Conservation (phyloP, 2,888 invertebrate genomes). For the Lysandra bellargus region DNA sequence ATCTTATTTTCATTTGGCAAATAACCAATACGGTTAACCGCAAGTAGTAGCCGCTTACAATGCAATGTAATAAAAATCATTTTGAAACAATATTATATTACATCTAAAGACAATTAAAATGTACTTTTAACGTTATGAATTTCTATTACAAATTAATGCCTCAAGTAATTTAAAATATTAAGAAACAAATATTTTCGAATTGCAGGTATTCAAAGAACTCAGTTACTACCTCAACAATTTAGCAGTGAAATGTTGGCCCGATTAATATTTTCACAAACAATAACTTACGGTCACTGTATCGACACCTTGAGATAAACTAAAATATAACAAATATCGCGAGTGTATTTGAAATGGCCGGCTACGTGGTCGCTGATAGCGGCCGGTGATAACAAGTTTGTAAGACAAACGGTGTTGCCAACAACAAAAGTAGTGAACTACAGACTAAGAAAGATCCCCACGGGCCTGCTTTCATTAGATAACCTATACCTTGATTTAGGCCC, state of each 20-base stretch:
- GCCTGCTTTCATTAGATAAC: not conserved
- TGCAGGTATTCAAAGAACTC: not conserved
- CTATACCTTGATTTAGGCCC: not conserved
- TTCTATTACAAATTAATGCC: not conserved
- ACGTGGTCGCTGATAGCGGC: conserved; percentile 42
- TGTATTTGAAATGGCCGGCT: conserved; percentile 38
- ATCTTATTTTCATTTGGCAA: conserved; percentile 25
- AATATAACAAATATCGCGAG: conserved; percentile 44
- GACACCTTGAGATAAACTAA: conserved; percentile 59
- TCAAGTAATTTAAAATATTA: not conserved
- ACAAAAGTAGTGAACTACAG: conserved; percentile 1
- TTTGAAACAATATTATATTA: not conserved
- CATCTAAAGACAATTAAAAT: not conserved
- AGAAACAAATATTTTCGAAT: not conserved
- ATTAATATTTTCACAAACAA: conserved; percentile 32
- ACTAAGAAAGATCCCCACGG: not conserved
- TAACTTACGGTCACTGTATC: conserved; percentile 52
- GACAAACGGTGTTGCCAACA: conserved; percentile 17
- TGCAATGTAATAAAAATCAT: not conserved
- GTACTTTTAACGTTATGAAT: not conserved
- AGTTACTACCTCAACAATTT: not conserved
- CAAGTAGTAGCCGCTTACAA: conserved; percentile 6
- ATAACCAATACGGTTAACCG: conserved; percentile 20
- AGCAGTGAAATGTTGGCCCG: not conserved
- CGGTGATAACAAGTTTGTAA: conserved; percentile 32